Evolutionary conservation across 2,113 vertebrate genomes (phyloP).

Genomic region (Bufo bufo): DNA sequence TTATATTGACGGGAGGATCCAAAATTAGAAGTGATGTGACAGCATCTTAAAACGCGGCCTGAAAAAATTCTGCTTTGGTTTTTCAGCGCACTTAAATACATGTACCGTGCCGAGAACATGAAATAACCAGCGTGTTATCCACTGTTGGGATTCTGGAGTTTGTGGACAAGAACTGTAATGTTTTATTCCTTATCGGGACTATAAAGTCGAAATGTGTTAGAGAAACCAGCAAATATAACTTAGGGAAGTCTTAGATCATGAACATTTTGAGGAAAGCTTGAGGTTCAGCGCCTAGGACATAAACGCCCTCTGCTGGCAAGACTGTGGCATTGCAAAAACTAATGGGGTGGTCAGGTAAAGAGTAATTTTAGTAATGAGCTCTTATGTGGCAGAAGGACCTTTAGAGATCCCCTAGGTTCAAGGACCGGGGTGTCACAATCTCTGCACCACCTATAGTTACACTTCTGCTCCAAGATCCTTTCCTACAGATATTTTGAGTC

Average conservation of each 20-base stretch:
- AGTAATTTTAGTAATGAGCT: too few relatives aligned
- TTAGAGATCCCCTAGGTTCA: neutral
- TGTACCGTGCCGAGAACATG: neutral
- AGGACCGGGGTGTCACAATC: neutral
- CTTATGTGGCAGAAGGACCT: too few relatives aligned
- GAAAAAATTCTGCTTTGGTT: neutral
- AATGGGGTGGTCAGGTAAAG: neutral
- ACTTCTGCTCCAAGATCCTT: neutral
- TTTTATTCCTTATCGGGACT: neutral
- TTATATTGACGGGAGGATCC: neutral
- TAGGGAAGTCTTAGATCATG: neutral
- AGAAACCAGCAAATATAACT: neutral
- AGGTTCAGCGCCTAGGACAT: neutral
- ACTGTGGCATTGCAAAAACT: neutral
- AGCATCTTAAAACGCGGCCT: neutral
- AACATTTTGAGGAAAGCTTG: neutral
- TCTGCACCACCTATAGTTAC: neutral
- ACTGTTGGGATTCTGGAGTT: neutral
- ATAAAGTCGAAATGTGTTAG: neutral
- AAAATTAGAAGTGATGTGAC: neutral
- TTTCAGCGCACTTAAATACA: neutral
- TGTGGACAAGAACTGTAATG: neutral
- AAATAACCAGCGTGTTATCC: neutral
- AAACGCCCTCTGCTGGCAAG: constrained; percentile 12
- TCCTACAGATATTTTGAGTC: neutral